Base-by-base conservation (phyloP, 2,113 vertebrate species). In the Pipa parva region DNA sequence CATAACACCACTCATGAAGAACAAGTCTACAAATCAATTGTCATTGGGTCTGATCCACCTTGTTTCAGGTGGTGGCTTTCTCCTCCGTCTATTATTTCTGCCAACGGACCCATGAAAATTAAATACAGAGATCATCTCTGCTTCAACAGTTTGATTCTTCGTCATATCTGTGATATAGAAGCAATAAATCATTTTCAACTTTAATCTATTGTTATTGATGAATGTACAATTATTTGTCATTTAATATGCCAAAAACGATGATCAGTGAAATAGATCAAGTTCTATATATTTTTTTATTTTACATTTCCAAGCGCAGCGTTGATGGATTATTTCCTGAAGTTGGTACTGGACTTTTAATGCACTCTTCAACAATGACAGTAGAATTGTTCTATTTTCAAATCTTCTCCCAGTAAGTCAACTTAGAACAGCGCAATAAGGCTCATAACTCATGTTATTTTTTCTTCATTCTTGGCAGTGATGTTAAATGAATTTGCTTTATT, bases 131-230 rank as follows among this genome's bases (percentile, higher is more conserved):
- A 83, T 79, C 48, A 70, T 84, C 79, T 80, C 78, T 83, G 89
- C 90, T 85, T 79, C 82, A 88, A 79, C 89, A 89, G 89, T 89
- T 87, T 68, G 1, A 80, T 72, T 80, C 88, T 93, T 90, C 84
- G 85, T 91, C 90, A 90, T 84, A 90, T 80, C 83, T 48, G 83
- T 78, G 75, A 74, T 76, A 80, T 80, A 87, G 91, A 81, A 81
- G 93, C 89, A 89, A 97, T 98, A 96, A 97, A 97, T 98, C 95
- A 98, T 92, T 91, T 42, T 90, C 92, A 93, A 83, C 91, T 94
- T 91, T 93, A 95, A 94, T 95, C 92, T 92, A 92, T 92, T 93
- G 93, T 94, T 96, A 95, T 95, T 97, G 95, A 98, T 96, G 92
- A 96, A 95, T 84, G 90, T 89, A 91, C 93, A 95, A 95, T 97